phyloP scores from a whole-genome alignment of 2,888 invertebrate genomes.

The Xestia c-nigrum region DNA sequence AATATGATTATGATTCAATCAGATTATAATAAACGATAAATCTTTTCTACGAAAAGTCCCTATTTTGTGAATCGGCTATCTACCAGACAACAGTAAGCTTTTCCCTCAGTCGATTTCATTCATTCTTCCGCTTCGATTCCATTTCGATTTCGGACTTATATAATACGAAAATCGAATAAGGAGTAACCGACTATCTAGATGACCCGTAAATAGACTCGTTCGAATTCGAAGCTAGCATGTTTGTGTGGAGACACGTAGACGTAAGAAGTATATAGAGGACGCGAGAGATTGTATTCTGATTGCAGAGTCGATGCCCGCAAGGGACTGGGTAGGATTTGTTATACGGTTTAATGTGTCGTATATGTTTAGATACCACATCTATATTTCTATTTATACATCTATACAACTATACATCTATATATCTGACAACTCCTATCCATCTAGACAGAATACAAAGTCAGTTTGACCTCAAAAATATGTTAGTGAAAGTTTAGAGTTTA shows the following conservation, averaged over 20 bases:
- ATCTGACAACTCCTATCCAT: conserved; percentile 23
- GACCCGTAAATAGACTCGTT: conserved; percentile 40
- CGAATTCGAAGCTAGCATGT: conserved; percentile 29
- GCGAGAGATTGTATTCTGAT: conserved; percentile 39
- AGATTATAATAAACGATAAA: conserved; percentile 26
- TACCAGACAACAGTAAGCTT: conserved; percentile 31
- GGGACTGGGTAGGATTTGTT: conserved; percentile 30
- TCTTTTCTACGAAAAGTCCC: conserved; percentile 14
- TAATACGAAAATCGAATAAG: conserved; percentile 55
- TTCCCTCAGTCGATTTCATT: conserved; percentile 39
- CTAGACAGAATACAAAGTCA: conserved; percentile 19
- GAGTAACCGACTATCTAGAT: conserved; percentile 49
- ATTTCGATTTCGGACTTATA: conserved; percentile 47
- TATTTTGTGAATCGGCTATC: conserved; percentile 34
- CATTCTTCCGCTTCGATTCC: conserved; percentile 41
- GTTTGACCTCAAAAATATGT: conserved; percentile 43
- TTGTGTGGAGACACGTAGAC: conserved; percentile 35
- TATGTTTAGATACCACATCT: conserved; percentile 1
- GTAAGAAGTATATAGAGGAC: conserved; percentile 22
- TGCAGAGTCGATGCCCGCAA: conserved; percentile 28
- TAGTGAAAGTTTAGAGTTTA: conserved; percentile 55
- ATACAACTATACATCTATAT: conserved; percentile 1
- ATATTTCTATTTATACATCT: too few species aligned
- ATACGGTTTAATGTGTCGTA: conserved; percentile 12
- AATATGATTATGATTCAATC: conserved; percentile 1